Evolutionary conservation across 2,888 invertebrate species (phyloP).

Genomic region (Imbricaverruca yamaguchii): DNA sequence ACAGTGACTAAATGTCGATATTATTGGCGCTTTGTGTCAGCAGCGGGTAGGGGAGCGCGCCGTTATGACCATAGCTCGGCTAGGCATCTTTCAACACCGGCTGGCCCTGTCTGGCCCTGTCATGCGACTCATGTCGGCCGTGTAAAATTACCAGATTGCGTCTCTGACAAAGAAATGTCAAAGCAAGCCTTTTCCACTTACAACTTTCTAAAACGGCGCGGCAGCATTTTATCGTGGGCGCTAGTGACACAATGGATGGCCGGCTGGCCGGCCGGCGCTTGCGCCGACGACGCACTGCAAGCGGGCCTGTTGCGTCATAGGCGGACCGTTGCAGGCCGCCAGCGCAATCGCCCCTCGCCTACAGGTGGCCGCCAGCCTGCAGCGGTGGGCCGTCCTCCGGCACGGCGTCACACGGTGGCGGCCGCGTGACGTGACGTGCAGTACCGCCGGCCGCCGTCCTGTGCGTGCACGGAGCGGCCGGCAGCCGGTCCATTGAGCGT

Average conservation of each 20-base stretch:
- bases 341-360: background rate
- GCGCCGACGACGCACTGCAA: background rate
- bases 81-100: background rate
- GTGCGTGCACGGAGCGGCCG: background rate
- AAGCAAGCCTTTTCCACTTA: background rate
- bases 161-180: background rate
- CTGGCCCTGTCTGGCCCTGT: background rate
- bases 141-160: background rate
- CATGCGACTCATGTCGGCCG: background rate
- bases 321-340: background rate
- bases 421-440: too few species aligned
- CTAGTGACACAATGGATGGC: background rate
- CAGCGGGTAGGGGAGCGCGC: too few species aligned
- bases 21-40: background rate
- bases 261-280: background rate
- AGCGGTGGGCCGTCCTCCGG: too few species aligned
- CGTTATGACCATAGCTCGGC: too few species aligned
- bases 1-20: background rate
- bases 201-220: background rate
- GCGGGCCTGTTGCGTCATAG: background rate
- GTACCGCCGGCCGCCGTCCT: background rate
- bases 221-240: background rate
- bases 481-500: background rate
- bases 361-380: too few species aligned
- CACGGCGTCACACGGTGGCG: too few species aligned